A percentile compares a stretch with the other conserved stretches of the same genome.
phyloP scores from a whole-genome alignment of 2,113 vertebrate species.

The Macaca nemestrina region DNA sequence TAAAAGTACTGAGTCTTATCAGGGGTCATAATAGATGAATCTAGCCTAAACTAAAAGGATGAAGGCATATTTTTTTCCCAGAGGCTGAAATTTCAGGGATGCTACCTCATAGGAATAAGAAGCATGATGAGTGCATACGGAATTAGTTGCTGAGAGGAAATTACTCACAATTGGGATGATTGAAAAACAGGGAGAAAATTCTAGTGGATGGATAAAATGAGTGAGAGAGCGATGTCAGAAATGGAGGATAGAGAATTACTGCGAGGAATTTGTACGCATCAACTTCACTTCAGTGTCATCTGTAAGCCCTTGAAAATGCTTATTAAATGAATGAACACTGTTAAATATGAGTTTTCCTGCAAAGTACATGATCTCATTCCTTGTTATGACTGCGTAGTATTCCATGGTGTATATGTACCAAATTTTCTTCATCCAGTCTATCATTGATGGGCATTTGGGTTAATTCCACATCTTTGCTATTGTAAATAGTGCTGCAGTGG shows the following conservation, averaged over 20 bases:
- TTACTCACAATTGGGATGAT: neutral
- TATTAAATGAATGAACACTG: neutral
- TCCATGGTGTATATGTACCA: too few relatives aligned
- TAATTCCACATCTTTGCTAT: too few relatives aligned
- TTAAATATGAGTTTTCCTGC: neutral
- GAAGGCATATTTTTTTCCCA: neutral
- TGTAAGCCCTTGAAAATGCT: neutral
- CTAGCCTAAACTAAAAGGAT: neutral
- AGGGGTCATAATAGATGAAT: neutral
- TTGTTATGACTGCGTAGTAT: too few relatives aligned
- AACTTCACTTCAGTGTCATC: neutral
- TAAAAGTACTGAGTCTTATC: neutral
- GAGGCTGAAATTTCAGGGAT: neutral
- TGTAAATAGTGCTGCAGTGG: too few relatives aligned
- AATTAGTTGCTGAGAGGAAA: neutral
- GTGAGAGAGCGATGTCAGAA: accelerated
- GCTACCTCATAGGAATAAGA: neutral
- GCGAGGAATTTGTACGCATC: neutral
- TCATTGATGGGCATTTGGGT: too few relatives aligned
- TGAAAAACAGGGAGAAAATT: neutral
- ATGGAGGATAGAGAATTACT: neutral
- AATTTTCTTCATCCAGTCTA: too few relatives aligned
- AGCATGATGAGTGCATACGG: neutral
- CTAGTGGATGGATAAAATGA: neutral
- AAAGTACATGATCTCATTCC: too few relatives aligned